Evolutionary conservation across 2,888 invertebrate species (phyloP).

Genomic region (Lissonota sp.): DNA sequence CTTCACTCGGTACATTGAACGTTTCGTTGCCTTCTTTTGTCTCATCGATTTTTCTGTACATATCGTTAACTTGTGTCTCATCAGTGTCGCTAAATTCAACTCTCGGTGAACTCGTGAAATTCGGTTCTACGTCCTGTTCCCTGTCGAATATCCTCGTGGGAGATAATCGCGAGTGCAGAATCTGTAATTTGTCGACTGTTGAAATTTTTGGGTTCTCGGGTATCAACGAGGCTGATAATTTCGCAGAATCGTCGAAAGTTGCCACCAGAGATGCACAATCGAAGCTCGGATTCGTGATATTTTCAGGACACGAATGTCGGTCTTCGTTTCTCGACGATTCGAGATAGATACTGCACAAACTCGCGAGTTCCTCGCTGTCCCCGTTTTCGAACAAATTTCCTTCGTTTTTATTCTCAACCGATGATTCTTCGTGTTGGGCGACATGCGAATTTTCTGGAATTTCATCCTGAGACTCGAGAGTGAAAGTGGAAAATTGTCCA

Average conservation of each 20-base stretch:
- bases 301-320: constrained; percentile 46
- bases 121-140: constrained; percentile 13
- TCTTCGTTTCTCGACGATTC: constrained; percentile 68
- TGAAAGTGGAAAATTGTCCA: background rate
- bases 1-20: constrained; percentile 45
- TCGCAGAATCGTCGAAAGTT: constrained; percentile 49
- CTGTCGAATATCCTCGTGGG: background rate
- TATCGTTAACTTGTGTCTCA: constrained; percentile 35
- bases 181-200: background rate
- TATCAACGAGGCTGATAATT: background rate
- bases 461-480: background rate
- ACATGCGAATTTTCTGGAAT: background rate
- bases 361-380: constrained; percentile 53
- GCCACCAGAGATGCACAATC: constrained; percentile 59
- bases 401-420: constrained; percentile 13
- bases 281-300: constrained; percentile 60
- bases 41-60: constrained; percentile 13
- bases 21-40: constrained; percentile 37
- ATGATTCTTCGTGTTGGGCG: constrained; percentile 13
- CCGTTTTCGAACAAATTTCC: background rate
- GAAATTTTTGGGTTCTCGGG: background rate
- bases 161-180: background rate
- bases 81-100: background rate
- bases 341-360: constrained; percentile 72
- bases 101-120: constrained; percentile 49